Evolutionary conservation across 2,888 invertebrate genomes (phyloP), one percentile per base, ranked within the genome.

Genomic region (Epiblema foenella): DNA sequence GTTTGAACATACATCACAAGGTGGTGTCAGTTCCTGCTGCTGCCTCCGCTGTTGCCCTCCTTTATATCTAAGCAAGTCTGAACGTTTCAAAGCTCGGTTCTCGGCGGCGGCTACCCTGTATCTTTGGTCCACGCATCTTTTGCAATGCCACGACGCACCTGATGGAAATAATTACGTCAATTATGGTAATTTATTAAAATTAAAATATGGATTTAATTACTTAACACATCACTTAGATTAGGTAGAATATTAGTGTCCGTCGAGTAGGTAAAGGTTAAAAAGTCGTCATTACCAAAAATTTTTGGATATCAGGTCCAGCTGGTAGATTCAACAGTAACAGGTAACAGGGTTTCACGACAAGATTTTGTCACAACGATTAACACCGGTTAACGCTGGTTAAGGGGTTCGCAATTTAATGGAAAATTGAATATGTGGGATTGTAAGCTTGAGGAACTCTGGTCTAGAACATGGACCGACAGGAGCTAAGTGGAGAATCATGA

Each of bases 71-170:
- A 95, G 93, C 79, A 95, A 88, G 79, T 95, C 95, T 73, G 95
- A 95, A 78, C 95, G 94, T 80, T 95, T 94, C 83, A 94, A 89
- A 68, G 95, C 95, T 75, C 95, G 94, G 84, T 94, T 95, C 81
- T 95, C 94, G 59, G 95, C 95, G 73, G 94, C 93, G 29, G 93
- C 93, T 79, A 95, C 95, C 73, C 94, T 89, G 81, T 92, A 93
- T 76, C 93, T 84, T 80, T 93, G 95, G 77, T 95, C 95, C 77
- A 94, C 93, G 83, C 96, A 96, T 81, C 96, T 90, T 82, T 95
- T 95, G 84, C 96, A 96, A 85, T 95, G 95, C 96, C 96, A 96
- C 60, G 94, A 94, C 75, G 95, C 94, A 76, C 94, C 95, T 95
- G 80, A 17, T 15, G 18, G 24, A 60, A 24, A 60, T 24, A 17